Evolutionary conservation across 2,797 vertebrate species (phyloP).

Genomic region (Sardinella longiceps): DNA sequence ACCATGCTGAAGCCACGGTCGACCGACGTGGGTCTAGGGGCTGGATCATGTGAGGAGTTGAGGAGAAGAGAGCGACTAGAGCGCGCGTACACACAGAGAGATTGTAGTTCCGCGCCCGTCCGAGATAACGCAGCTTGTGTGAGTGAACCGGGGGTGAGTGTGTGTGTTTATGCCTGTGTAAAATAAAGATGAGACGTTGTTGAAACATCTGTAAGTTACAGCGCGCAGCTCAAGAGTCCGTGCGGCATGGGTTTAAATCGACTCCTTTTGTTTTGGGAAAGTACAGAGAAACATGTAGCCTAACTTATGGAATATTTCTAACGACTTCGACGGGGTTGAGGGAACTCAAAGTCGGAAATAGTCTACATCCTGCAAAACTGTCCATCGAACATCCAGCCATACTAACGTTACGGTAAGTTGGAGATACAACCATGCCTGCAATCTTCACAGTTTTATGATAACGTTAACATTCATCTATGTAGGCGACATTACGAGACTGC

Average conservation of each 20-base stretch:
- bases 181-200: background rate
- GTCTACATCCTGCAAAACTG: background rate
- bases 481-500: background rate
- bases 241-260: background rate
- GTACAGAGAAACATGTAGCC: slow-evolving; percentile 9
- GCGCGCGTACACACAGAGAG: background rate
- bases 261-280: slow-evolving; percentile 1
- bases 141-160: background rate
- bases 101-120: background rate
- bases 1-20: background rate
- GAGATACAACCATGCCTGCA: background rate
- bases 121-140: too few relatives aligned
- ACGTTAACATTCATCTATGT: background rate
- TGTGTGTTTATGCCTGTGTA: background rate
- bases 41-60: slow-evolving; percentile 11
- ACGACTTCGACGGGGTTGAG: background rate
- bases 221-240: background rate
- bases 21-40: background rate
- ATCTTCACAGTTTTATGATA: background rate
- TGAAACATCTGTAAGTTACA: background rate
- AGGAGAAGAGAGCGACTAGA: background rate
- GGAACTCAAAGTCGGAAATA: background rate
- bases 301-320: background rate
- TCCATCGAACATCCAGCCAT: background rate
- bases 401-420: background rate